phyloP scores from a whole-genome alignment of 2,797 vertebrate species.

The Aulostomus chinensis region DNA sequence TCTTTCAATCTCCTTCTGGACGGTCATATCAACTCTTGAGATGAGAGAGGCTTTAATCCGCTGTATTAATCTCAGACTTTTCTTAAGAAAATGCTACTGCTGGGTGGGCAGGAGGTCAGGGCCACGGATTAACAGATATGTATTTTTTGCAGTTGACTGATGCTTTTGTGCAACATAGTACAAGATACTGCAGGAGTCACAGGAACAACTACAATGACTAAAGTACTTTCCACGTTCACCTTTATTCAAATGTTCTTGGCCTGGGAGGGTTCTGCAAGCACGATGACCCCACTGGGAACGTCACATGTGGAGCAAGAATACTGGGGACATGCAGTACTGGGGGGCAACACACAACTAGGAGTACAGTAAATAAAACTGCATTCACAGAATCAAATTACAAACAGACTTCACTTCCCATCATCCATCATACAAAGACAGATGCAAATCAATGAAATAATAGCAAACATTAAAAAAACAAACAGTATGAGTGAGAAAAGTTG shows the following conservation, averaged over 20 bases:
- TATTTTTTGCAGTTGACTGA: slow-evolving; percentile 49
- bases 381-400: slow-evolving; percentile 81
- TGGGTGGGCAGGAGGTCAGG: slow-evolving; percentile 16
- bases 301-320: slow-evolving; percentile 85
- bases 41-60: slow-evolving; percentile 76
- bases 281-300: slow-evolving; percentile 82
- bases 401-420: slow-evolving; percentile 80
- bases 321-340: slow-evolving; percentile 86
- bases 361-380: slow-evolving; percentile 84
- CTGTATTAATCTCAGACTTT: slow-evolving; percentile 72
- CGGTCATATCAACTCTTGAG: slow-evolving; percentile 67
- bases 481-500: too few relatives aligned
- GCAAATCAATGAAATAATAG: slow-evolving; percentile 10
- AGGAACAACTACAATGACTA: not conserved
- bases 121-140: slow-evolving; percentile 60
- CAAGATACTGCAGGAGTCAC: not conserved
- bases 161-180: slow-evolving; percentile 7
- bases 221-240: slow-evolving; percentile 59
- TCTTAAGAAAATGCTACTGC: slow-evolving; percentile 57
- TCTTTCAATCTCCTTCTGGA: slow-evolving; percentile 80
- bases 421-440: slow-evolving; percentile 82
- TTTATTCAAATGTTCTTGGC: slow-evolving; percentile 86
- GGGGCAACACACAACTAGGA: slow-evolving; percentile 84
- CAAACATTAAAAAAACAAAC: slow-evolving; percentile 27
- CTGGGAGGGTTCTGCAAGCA: slow-evolving; percentile 88